phyloP scores from a whole-genome alignment of 2,797 vertebrate species.

The Graptemys geographica region DNA sequence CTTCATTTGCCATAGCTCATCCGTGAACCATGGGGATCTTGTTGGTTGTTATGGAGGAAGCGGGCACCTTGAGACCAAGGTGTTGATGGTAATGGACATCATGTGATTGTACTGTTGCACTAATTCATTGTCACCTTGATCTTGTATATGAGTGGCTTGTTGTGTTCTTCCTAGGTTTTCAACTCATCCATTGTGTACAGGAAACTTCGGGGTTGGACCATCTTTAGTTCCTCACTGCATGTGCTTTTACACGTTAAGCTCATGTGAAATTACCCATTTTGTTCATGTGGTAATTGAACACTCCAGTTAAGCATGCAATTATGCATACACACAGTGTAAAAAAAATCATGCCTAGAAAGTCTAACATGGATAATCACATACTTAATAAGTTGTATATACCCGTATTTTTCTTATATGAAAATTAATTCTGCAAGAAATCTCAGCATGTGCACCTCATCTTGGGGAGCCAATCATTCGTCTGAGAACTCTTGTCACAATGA shows the following conservation, averaged over 20 bases:
- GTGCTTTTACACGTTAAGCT: not conserved
- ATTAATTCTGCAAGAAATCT: not conserved
- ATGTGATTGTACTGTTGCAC: not conserved
- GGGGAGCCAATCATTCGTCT: not conserved
- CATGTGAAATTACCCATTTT: not conserved
- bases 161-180: not conserved
- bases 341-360: not conserved
- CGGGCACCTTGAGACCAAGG: not conserved
- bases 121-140: not conserved
- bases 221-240: not conserved
- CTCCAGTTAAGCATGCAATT: not conserved
- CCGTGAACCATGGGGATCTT: not conserved
- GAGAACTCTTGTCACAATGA: not conserved
- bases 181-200: not conserved
- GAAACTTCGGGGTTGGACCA: not conserved
- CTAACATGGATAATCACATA: not conserved
- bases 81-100: not conserved
- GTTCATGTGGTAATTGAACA: not conserved
- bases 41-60: not conserved
- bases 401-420: not conserved
- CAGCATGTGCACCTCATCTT: not conserved
- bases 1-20: fast-evolving
- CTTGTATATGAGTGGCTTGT: not conserved
- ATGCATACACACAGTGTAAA: not conserved
- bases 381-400: not conserved